Evolutionary conservation across 2,888 invertebrate species (phyloP).

Genomic region (Caenorhabditis angaria): DNA sequence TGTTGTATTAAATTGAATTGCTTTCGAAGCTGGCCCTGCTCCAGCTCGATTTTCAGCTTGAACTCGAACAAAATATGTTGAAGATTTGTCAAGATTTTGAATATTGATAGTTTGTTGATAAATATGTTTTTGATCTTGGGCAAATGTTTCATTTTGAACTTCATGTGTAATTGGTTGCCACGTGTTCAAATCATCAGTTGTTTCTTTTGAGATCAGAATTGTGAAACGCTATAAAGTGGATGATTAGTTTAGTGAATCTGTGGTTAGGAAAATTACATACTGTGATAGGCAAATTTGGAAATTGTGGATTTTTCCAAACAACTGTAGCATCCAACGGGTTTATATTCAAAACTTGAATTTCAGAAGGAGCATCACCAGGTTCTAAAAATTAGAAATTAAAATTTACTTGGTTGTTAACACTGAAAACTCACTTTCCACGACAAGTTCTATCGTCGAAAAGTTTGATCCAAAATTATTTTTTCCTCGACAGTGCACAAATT

Average conservation of each 20-base stretch:
- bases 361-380: slow-evolving; percentile 53
- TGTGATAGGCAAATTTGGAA: slow-evolving; percentile 47
- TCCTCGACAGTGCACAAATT: slow-evolving; percentile 47
- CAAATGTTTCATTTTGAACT: not conserved
- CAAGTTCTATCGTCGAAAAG: slow-evolving; percentile 43
- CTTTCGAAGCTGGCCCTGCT: slow-evolving; percentile 40
- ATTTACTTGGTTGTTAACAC: not conserved
- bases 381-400: slow-evolving; percentile 35
- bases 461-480: slow-evolving; percentile 48
- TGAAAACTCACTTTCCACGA: slow-evolving; percentile 44
- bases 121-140: slow-evolving; percentile 18
- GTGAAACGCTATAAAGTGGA: slow-evolving; percentile 29
- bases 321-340: slow-evolving; percentile 46
- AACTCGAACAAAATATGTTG: slow-evolving; percentile 45
- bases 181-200: slow-evolving; percentile 27
- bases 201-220: slow-evolving; percentile 29
- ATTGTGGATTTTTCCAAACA: slow-evolving; percentile 46
- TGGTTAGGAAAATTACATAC: no score
- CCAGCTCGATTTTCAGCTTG: slow-evolving; percentile 50
- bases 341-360: slow-evolving; percentile 41
- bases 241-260: no score
- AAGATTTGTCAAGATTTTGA: slow-evolving; percentile 39
- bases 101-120: slow-evolving; percentile 27
- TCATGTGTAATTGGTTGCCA: slow-evolving; percentile 22
- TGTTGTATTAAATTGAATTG: slow-evolving; percentile 39